Percentiles rank a stretch among this genome's conserved stretches.
phyloP scores from a whole-genome alignment of 2,888 invertebrate species.

The Eupithecia subumbrata region DNA sequence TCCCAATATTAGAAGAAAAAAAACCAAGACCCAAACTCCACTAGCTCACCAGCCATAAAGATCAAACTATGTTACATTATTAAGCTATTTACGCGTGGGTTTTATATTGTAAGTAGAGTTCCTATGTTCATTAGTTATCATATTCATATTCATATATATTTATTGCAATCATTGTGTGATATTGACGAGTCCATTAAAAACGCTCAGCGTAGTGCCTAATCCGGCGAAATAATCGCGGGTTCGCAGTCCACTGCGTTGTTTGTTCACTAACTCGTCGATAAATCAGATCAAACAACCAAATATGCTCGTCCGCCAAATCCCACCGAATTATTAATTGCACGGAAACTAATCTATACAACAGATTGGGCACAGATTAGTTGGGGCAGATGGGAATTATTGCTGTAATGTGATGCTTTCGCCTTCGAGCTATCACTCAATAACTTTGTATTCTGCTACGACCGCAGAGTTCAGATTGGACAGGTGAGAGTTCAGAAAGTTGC shows the following conservation, averaged over 20 bases:
- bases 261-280: conserved; percentile 38
- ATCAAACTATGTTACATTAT: too few species aligned
- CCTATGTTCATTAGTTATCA: not conserved
- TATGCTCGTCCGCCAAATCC: conserved; percentile 33
- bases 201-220: not conserved
- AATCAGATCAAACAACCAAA: conserved; percentile 38
- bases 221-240: conserved; percentile 6
- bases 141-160: too few species aligned
- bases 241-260: conserved; percentile 18
- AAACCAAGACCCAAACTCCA: too few species aligned
- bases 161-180: too few species aligned
- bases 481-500: too few species aligned
- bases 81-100: too few species aligned
- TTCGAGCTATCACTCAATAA: not conserved
- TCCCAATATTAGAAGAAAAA: not conserved
- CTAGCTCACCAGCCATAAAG: too few species aligned
- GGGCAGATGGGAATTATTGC: not conserved
- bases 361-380: conserved; percentile 24
- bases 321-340: conserved; percentile 38
- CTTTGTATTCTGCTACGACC: not conserved
- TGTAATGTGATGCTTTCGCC: not conserved
- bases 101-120: not conserved
- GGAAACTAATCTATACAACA: conserved; percentile 36
- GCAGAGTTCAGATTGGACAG: too few species aligned
- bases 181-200: not conserved